These are phyloP conservation scores for Bembecia ichneumoniformis DNA, from an alignment of 2,888 invertebrate species.

Conservation along the genomic window DNA sequence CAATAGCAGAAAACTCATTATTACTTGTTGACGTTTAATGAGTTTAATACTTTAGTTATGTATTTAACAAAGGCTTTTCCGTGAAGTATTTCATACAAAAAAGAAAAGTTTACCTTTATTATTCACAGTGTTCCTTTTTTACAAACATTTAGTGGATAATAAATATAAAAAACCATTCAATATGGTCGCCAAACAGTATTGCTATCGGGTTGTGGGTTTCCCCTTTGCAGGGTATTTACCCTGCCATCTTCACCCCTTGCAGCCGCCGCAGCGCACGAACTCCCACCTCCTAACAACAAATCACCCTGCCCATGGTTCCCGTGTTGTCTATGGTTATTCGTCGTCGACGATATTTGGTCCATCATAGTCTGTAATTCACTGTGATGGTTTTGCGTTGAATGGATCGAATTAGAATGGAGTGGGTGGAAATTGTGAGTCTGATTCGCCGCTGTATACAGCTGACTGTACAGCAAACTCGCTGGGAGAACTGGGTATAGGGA, in stretches of 20 bases:
- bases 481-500: slow-evolving; percentile 85
- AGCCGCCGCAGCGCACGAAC: slow-evolving; percentile 70
- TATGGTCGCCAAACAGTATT: slow-evolving; percentile 86
- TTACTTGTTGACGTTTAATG: too few species aligned
- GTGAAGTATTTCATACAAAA: neutral
- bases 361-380: slow-evolving; percentile 82
- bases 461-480: slow-evolving; percentile 86
- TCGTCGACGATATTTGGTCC: slow-evolving; percentile 81
- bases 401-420: slow-evolving; percentile 76
- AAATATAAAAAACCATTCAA: slow-evolving; percentile 36
- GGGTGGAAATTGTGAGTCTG: slow-evolving; percentile 81
- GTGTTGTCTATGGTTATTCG: slow-evolving; percentile 68
- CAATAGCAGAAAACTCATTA: too few species aligned
- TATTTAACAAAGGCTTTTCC: too few species aligned
- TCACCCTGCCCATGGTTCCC: slow-evolving; percentile 52
- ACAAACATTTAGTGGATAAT: too few species aligned
- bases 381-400: slow-evolving; percentile 75
- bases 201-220: slow-evolving; percentile 74
- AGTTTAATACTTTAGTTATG: too few species aligned
- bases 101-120: too few species aligned
- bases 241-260: slow-evolving; percentile 72
- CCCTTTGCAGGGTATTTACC: slow-evolving; percentile 68
- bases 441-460: slow-evolving; percentile 84
- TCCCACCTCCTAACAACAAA: slow-evolving; percentile 69
- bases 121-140: too few species aligned